A percentile compares a stretch with the other conserved stretches of the same genome.
These are phyloP conservation scores for Apomyelois bistriatella DNA, from an alignment of 2,888 invertebrate genomes.

Conservation along the genomic window DNA sequence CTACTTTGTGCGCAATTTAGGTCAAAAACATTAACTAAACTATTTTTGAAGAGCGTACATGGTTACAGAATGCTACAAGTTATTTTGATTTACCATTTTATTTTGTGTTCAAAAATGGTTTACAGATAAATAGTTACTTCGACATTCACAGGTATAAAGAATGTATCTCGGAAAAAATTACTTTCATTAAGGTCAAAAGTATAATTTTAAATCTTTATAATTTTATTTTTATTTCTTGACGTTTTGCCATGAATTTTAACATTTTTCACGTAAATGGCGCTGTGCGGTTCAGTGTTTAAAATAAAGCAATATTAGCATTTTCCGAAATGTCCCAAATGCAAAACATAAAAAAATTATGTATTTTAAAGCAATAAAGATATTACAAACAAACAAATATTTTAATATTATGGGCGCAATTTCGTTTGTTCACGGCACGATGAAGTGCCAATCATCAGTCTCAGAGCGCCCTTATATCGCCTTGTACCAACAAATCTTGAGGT, in stretches of 20 bases:
- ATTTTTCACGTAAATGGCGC: background rate
- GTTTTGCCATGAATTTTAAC: constrained; percentile 6
- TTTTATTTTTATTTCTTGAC: constrained; percentile 12
- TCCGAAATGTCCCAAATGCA: no score
- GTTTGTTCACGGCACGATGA: background rate
- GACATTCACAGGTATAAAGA: no score
- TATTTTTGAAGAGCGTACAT: constrained; percentile 32
- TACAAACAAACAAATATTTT: no score
- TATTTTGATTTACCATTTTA: background rate
- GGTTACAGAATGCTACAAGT: background rate
- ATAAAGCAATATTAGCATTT: no score
- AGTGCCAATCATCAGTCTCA: constrained; percentile 23
- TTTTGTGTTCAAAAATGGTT: no score
- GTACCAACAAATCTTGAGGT: constrained; percentile 39
- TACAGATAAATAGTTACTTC: no score
- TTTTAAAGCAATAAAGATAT: no score
- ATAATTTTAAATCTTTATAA: no score
- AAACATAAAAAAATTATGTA: no score
- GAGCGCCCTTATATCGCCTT: constrained; percentile 31
- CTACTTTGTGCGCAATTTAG: constrained; percentile 52
- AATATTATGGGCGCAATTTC: background rate
- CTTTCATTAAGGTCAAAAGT: no score
- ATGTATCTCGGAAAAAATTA: no score
- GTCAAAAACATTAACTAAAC: constrained; percentile 56
- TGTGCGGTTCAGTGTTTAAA: no score